Conservation (phyloP, 2,113 vertebrate genomes). For the Phrynosoma blainvillii region DNA sequence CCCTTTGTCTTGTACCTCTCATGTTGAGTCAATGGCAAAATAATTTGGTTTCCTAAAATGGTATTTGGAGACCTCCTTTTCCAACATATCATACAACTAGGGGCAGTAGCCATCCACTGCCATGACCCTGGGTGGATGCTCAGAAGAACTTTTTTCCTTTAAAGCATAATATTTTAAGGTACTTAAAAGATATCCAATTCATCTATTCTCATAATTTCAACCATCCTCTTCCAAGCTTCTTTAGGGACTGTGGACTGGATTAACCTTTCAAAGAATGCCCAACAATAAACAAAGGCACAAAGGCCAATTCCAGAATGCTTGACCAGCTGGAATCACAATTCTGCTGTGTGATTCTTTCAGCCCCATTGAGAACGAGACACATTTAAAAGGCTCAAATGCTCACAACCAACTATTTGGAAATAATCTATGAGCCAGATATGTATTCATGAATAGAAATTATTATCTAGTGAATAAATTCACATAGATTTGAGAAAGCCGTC, state of each 20-base stretch:
- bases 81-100: neutral
- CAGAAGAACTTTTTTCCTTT: neutral
- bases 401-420: slow-evolving; percentile 50
- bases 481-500: slow-evolving; percentile 45
- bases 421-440: slow-evolving; percentile 46
- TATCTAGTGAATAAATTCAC: slow-evolving; percentile 54
- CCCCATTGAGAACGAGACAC: slow-evolving; percentile 42
- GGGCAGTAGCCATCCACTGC: neutral
- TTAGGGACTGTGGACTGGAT: neutral
- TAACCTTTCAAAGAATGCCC: slow-evolving; percentile 29
- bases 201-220: neutral
- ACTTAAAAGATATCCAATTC: neutral
- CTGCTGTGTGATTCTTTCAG: slow-evolving; percentile 27
- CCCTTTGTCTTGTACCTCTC: too few species aligned
- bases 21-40: neutral
- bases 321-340: slow-evolving; percentile 20
- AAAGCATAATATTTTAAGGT: neutral
- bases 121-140: neutral
- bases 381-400: slow-evolving; percentile 45
- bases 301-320: slow-evolving; percentile 44
- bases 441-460: slow-evolving; percentile 42
- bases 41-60: neutral
- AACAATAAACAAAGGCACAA: slow-evolving; percentile 1
- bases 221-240: neutral
- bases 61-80: too few species aligned